Base-by-base conservation (phyloP, 1,140 invertebrate genomes). In the Belonocnema kinseyi region DNA sequence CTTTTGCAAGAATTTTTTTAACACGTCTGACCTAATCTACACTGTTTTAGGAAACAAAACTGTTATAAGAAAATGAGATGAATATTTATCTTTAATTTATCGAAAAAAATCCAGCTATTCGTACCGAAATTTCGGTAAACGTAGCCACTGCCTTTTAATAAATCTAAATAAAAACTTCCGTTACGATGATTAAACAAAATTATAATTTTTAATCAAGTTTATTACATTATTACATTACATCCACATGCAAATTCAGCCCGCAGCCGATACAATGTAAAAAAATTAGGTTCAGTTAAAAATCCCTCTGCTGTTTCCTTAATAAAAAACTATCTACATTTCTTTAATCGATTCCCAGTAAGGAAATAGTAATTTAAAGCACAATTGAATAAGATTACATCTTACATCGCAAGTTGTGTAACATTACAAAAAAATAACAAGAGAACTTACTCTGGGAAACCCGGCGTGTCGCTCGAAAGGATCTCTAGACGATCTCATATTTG, bases 381-480 rank as follows among this genome's bases (percentile, higher is more conserved):
- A 33, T 2, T 10, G n/a, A 66, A 8, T n/a, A 40, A 66, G 61
- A 66, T 66, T 66, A 66, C 16, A 66, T 66, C 61, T 14, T 16
- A 21, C 33, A 26, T 46, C 40, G 21, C 26, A 21, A 46, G 21
- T 66, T 66, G 61, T 66, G 61, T 40, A 40, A 66, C 16, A 66
- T 40, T 14, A 3, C 4, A 40, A 26, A 66, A 8, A 40, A 33
- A 40, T 3, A 66, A 66, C 71, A 75, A 51, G 14, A 53, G 26
- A 73, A 86, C 87, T 85, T 81, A 92, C 91, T 77, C 86, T 88
- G 7, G 89, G 80, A 72, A 90, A 90, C 14, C 77, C 78, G 72
- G 82, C 50, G 76, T 89, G 87, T 17, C 89, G 86, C 66, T 90
- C 86, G 72, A 89, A 88, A 0, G 88, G 83, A 76, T 91, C 89